Conservation (phyloP, 2,113 vertebrate species). For the Halichoeres trimaculatus region DNA sequence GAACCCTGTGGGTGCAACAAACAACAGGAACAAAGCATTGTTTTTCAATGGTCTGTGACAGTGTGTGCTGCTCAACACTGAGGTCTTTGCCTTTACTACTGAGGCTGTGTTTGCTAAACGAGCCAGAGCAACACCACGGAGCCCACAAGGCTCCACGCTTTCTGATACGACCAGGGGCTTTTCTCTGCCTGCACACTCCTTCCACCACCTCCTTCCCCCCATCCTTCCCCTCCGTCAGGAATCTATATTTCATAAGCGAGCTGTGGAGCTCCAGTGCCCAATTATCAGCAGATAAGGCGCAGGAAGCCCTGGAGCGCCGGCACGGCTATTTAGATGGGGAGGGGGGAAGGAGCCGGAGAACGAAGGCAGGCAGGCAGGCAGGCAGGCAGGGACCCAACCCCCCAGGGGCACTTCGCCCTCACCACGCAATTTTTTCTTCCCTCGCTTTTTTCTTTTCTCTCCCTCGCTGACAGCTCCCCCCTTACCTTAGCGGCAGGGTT, state of each 20-base stretch:
- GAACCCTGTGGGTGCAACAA: constrained; percentile 53
- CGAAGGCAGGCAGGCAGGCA: constrained; percentile 65
- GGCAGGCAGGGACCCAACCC: constrained; percentile 81
- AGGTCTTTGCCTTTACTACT: constrained; percentile 67
- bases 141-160: constrained; percentile 69
- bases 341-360: constrained; percentile 71
- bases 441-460: constrained; percentile 48
- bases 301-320: constrained; percentile 84
- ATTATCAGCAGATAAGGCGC: constrained; percentile 86
- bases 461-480: constrained; percentile 69
- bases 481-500: constrained; percentile 83
- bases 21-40: constrained; percentile 70
- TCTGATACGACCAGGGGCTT: constrained; percentile 74
- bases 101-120: constrained; percentile 73
- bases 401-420: constrained; percentile 82
- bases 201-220: constrained; percentile 53
- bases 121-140: constrained; percentile 69
- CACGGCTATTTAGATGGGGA: constrained; percentile 83
- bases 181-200: constrained; percentile 75
- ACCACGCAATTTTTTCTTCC: constrained; percentile 64
- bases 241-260: constrained; percentile 88
- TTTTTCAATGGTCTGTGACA: constrained; percentile 68
- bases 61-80: constrained; percentile 58
- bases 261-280: constrained; percentile 84
- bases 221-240: constrained; percentile 78